These are phyloP conservation scores for Caenorhabditis latens DNA, from an alignment of 1,140 invertebrate species.

Conservation along the genomic window DNA sequence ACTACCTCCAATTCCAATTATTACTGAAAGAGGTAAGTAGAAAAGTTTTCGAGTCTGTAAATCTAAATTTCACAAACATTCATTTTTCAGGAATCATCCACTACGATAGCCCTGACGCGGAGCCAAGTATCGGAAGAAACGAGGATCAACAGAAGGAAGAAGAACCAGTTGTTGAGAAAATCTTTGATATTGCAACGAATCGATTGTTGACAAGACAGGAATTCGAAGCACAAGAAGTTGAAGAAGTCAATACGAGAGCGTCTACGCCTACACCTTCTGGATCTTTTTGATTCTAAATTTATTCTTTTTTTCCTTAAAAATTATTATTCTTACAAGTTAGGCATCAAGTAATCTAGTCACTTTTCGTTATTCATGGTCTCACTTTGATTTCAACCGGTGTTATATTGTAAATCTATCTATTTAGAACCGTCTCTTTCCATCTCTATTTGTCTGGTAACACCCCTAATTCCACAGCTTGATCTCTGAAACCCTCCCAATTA, in stretches of 20 bases:
- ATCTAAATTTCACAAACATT: too few relatives aligned
- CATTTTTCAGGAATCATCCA: neutral
- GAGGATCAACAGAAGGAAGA: neutral
- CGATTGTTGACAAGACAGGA: neutral
- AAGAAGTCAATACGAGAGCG: neutral
- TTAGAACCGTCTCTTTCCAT: too few relatives aligned
- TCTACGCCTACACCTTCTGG: constrained; percentile 6
- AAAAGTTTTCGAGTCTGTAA: too few relatives aligned
- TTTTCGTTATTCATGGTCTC: neutral
- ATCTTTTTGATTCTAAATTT: neutral
- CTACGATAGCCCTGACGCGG: neutral
- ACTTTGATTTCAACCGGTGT: neutral
- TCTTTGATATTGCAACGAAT: neutral
- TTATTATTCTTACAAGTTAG: too few relatives aligned
- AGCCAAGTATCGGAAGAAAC: neutral
- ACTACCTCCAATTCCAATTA: neutral
- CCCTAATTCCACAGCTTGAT: too few relatives aligned
- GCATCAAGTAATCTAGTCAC: neutral
- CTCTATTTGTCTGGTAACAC: too few relatives aligned
- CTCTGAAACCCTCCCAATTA: too few relatives aligned
- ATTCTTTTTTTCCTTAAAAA: neutral
- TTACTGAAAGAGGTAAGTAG: neutral
- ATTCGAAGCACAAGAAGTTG: neutral
- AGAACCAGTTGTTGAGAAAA: neutral
- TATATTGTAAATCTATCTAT: neutral